These are phyloP conservation scores for Cyphomyrus plagiostoma DNA, from an alignment of 2,113 vertebrate genomes.

Conservation along the genomic window DNA sequence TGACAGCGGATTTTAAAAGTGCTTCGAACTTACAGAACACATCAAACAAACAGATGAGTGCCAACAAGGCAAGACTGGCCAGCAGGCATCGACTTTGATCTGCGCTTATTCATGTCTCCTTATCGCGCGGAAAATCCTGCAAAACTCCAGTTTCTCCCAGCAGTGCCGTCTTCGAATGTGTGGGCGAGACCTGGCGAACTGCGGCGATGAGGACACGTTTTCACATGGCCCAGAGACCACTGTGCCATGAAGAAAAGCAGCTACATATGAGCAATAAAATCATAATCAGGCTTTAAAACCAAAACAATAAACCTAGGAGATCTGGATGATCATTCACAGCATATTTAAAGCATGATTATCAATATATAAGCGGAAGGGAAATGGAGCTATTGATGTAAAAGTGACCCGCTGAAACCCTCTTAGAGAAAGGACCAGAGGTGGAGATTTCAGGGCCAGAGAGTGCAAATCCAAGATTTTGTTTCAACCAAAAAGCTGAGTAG, in stretches of 20 bases:
- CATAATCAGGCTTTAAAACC: background rate
- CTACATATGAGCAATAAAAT: background rate
- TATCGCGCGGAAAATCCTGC: background rate
- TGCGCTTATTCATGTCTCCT: background rate
- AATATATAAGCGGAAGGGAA: background rate
- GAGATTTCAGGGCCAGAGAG: too few species aligned
- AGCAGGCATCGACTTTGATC: background rate
- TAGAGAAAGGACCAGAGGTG: background rate
- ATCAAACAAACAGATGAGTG: background rate
- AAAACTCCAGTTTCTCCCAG: background rate
- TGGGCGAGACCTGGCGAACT: background rate
- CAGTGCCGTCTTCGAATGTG: background rate
- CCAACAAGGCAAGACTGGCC: background rate
- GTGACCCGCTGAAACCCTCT: background rate
- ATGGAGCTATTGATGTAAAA: background rate
- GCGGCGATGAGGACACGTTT: too few species aligned
- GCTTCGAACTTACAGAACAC: background rate
- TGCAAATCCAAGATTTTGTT: too few species aligned
- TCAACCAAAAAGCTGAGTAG: too few species aligned
- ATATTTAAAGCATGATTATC: background rate
- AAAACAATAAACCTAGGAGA: background rate
- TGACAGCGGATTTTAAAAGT: background rate
- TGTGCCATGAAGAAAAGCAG: background rate
- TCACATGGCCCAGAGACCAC: background rate
- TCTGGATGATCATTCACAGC: background rate